A percentile compares a stretch with the other conserved stretches of the same genome.
phyloP scores from a whole-genome alignment of 2,888 invertebrate species.

The Argyresthia albistria region DNA sequence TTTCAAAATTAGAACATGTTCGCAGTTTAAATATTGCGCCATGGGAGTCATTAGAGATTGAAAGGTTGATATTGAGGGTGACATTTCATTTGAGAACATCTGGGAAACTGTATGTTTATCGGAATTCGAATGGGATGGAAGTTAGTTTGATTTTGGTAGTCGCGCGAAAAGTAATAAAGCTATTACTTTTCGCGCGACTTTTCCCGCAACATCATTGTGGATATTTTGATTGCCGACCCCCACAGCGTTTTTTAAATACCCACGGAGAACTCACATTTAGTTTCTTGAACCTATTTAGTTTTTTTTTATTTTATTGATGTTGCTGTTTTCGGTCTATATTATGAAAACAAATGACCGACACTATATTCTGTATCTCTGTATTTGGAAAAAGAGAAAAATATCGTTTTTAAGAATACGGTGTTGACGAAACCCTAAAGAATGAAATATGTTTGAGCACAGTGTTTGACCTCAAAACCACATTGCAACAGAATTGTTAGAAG shows the following conservation, averaged over 20 bases:
- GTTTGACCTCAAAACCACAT: slow-evolving; percentile 46
- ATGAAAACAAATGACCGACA: too few relatives aligned
- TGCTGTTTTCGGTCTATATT: too few relatives aligned
- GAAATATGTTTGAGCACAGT: slow-evolving; percentile 41
- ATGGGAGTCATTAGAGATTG: slow-evolving; percentile 59
- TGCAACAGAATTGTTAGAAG: slow-evolving; percentile 13
- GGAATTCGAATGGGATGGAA: not conserved
- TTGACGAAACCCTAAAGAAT: too few relatives aligned
- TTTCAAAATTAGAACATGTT: slow-evolving; percentile 64
- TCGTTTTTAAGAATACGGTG: not conserved
- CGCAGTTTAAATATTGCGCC: slow-evolving; percentile 63
- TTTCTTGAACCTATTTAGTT: too few relatives aligned
- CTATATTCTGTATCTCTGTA: too few relatives aligned
- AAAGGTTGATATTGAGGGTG: slow-evolving; percentile 33
- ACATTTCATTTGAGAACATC: slow-evolving; percentile 49
- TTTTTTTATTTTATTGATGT: too few relatives aligned
- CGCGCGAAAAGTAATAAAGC: too few relatives aligned
- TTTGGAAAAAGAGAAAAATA: slow-evolving; percentile 4
- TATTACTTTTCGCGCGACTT: too few relatives aligned
- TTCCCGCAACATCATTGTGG: too few relatives aligned
- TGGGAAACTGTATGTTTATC: slow-evolving; percentile 34
- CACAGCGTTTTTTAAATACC: too few relatives aligned
- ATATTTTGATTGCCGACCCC: too few relatives aligned
- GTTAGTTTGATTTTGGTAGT: not conserved
- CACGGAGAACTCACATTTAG: too few relatives aligned